Base-by-base conservation (phyloP, 2,888 invertebrate species). In the Agelastica alni region DNA sequence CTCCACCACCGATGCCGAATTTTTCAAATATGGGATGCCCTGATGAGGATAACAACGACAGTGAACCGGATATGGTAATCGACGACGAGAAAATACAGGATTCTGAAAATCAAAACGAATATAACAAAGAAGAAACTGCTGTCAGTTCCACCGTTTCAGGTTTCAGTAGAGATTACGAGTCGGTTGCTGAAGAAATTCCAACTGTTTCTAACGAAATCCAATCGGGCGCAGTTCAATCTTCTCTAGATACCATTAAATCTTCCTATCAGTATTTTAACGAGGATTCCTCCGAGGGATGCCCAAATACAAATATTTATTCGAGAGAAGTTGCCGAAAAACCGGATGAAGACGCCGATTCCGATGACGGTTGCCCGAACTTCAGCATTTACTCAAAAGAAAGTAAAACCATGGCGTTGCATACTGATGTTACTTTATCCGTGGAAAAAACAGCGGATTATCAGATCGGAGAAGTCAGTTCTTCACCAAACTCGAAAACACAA, bases 351-450 rank as follows among this genome's bases (percentile, higher is more conserved):
- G 85, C 84, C 48, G 79, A 78, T 53, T 78, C 79, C 1, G 80
- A 82, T 56, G 87, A 88, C 1, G 89, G 88, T 65, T 92, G 91
- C 74, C 92, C 92, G 3, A 92, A 92, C 75, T 91, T 91, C 74
- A 88, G 88, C 7, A 88, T 92, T 61, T 92, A 92, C 76, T 92
- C 92, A 0, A 86, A 88, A 5, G 85, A 89, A 65, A 90, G 90
- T 56, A 87, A 90, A 70, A 87, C 87, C 62, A 83, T 89, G 44
- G 88, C 88, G 1, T 81, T 84, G 62, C 81, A 79, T 41, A 79
- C 79, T 0, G 80, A 75, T 55, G 59, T 72, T 36, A 61, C 66
- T 4, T 36, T 70, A 42, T 46, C 61, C 3, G 22, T 56, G 4
- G 34, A 28, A 41, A 9, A 32, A 58, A 26, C 34, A 12, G 30